These are phyloP conservation scores for Drosophila auraria DNA, from an alignment of 1,140 invertebrate genomes.

Conservation along the genomic window DNA sequence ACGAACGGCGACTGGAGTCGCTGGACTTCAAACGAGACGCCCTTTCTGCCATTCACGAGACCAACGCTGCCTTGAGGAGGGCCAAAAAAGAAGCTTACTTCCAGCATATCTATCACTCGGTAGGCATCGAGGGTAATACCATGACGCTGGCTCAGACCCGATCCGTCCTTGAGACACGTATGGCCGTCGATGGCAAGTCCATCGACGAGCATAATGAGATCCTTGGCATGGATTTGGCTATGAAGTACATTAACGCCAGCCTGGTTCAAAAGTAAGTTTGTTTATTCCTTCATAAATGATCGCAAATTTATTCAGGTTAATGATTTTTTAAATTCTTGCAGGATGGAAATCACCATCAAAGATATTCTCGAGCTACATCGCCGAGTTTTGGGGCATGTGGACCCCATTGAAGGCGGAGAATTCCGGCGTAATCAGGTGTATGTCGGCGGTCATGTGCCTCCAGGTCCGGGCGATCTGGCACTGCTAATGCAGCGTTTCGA, in stretches of 20 bases:
- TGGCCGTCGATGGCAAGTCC: constrained; percentile 97
- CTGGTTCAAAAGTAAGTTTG: constrained; percentile 88
- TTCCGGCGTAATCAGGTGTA: constrained; percentile 95
- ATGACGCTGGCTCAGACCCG: constrained; percentile 97
- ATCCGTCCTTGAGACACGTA: constrained; percentile 96
- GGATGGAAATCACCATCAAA: constrained; percentile 91
- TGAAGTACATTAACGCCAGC: constrained; percentile 98
- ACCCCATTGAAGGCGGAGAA: constrained; percentile 93
- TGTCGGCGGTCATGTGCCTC: constrained; percentile 96
- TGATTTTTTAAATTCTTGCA: constrained; percentile 42
- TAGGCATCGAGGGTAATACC: constrained; percentile 98
- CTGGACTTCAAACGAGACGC: constrained; percentile 95
- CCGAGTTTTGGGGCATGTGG: constrained; percentile 96
- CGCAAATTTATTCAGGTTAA: background rate
- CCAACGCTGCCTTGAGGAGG: constrained; percentile 91
- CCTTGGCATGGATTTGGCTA: constrained; percentile 95
- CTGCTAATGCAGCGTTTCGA: constrained; percentile 95
- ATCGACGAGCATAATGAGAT: constrained; percentile 99
- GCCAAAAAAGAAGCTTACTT: constrained; percentile 98
- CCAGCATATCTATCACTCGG: constrained; percentile 98
- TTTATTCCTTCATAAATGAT: background rate
- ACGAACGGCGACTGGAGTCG: constrained; percentile 90
- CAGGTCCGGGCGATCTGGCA: constrained; percentile 92
- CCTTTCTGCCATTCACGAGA: constrained; percentile 92
- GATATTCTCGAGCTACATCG: constrained; percentile 97